phyloP scores from a whole-genome alignment of 1,140 invertebrate genomes.

The Galleria mellonella region DNA sequence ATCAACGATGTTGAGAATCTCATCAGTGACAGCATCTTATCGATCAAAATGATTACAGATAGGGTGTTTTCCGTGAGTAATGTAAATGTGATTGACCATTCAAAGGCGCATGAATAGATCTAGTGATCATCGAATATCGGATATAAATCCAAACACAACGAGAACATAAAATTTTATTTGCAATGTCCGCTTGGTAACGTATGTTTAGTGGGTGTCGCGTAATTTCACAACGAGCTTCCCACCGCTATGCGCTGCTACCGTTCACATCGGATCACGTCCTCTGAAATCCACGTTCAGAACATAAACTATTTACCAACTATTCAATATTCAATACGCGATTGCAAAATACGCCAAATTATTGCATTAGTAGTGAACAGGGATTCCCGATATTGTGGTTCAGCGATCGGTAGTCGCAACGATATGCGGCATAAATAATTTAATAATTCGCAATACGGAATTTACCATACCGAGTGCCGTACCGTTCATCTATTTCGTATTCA shows the following conservation, averaged over 20 bases:
- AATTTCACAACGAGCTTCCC: slow-evolving; percentile 53
- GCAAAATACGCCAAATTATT: slow-evolving; percentile 74
- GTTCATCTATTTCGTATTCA: slow-evolving; percentile 68
- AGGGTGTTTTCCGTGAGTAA: not conserved
- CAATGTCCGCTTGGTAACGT: slow-evolving; percentile 58
- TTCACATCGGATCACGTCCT: slow-evolving; percentile 61
- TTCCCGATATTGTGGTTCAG: slow-evolving; percentile 72
- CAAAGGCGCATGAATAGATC: slow-evolving; percentile 22
- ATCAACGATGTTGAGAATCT: too few relatives aligned
- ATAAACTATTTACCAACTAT: slow-evolving; percentile 72
- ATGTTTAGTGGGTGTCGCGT: slow-evolving; percentile 54
- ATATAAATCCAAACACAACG: slow-evolving; percentile 53
- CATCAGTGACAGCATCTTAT: too few relatives aligned
- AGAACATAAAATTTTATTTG: slow-evolving; percentile 59
- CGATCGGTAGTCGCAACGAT: slow-evolving; percentile 59
- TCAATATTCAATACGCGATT: slow-evolving; percentile 73
- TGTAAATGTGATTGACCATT: not conserved
- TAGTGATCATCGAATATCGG: slow-evolving; percentile 40
- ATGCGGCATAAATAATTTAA: slow-evolving; percentile 74
- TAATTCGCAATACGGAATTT: slow-evolving; percentile 74
- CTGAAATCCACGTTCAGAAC: slow-evolving; percentile 67
- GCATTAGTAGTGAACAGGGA: slow-evolving; percentile 71
- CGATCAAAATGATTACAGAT: too few relatives aligned
- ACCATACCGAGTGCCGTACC: slow-evolving; percentile 67
- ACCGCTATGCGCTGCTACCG: too few relatives aligned